phyloP scores from a whole-genome alignment of 2,888 invertebrate genomes.

The Trypoxylon attenuatum region DNA sequence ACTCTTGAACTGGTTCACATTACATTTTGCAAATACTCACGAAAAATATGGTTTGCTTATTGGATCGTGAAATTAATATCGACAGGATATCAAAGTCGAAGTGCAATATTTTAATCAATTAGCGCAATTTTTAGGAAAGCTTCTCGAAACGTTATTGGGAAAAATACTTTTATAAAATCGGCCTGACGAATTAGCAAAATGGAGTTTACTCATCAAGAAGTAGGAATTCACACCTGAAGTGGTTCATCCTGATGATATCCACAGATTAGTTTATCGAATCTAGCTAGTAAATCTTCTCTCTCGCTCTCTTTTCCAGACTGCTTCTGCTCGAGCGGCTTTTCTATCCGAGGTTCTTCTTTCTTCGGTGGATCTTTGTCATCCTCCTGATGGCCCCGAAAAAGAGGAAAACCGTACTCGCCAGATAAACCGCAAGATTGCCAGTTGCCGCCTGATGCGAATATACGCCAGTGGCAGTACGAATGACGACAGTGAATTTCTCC shows the following conservation, averaged over 20 bases:
- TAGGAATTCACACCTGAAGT: slow-evolving; percentile 53
- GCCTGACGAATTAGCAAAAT: too few species aligned
- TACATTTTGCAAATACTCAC: too few species aligned
- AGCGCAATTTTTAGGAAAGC: too few species aligned
- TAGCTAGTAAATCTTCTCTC: slow-evolving; percentile 67
- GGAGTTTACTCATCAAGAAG: too few species aligned
- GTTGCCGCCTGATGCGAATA: slow-evolving; percentile 11
- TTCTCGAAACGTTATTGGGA: too few species aligned
- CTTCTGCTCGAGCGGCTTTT: too few species aligned
- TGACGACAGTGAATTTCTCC: slow-evolving; percentile 27
- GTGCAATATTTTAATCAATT: too few species aligned
- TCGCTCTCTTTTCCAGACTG: slow-evolving; percentile 56
- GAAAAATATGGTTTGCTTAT: too few species aligned
- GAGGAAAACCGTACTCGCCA: slow-evolving; percentile 19
- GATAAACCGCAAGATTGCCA: slow-evolving; percentile 20
- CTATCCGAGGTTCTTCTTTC: slow-evolving; percentile 22
- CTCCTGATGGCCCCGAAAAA: slow-evolving; percentile 46
- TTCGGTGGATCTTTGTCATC: slow-evolving; percentile 36
- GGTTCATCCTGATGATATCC: slow-evolving; percentile 56
- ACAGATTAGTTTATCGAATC: slow-evolving; percentile 65
- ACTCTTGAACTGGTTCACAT: too few species aligned
- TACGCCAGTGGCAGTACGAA: slow-evolving; percentile 16
- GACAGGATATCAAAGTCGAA: too few species aligned
- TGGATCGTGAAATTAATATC: too few species aligned
- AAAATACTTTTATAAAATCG: too few species aligned